Base-by-base conservation (phyloP, 2,113 vertebrate species). In the Pygathrix nemaeus region DNA sequence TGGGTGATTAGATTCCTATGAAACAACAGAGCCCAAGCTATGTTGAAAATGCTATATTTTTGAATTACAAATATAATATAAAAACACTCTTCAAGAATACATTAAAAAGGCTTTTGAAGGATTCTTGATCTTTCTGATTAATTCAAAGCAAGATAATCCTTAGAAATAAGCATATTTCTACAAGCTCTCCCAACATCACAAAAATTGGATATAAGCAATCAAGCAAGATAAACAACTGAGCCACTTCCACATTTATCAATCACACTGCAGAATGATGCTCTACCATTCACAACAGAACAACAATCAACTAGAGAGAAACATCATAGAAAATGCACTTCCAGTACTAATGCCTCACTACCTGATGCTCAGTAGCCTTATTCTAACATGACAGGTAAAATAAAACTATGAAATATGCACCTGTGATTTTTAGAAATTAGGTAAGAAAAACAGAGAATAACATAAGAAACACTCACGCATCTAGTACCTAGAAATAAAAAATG, bases 121-220 rank as follows among this genome's bases (percentile, higher is more conserved):
- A 78, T 59, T 61, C 27, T 83, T 25, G 12, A 81, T 76, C 57
- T 93, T 84, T 66, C 61, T 32, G 35, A 48, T 59, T 94, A 86
- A 90, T 66, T 57, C 73, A 92, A 96, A 93, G 59, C 1, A 20
- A 95, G 43, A 80, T 40, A 70, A 93, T 85, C 82, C 96, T 93
- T 40, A 85, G 43, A 91, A 88, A 90, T 91, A 72, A 97, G 88
- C 72, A 20, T 10, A 80, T 30, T 83, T 86, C 75, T 89, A 93
- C 8, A 73, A 94, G 78, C 13, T 75, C 40, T 35, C 73, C 72
- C 25, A 80, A 79, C 18, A 88, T 30, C 85, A 93, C 76, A 80
- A 85, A 92, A 85, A 61, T 16, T 66, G 88, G 55, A 83, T 84
- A 85, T 30, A 76, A 96, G 91, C 64, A 88, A 57, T 57, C 8